Conservation (phyloP, 64 coral and sea anemone genomes). For the Montipora efflorescens region DNA sequence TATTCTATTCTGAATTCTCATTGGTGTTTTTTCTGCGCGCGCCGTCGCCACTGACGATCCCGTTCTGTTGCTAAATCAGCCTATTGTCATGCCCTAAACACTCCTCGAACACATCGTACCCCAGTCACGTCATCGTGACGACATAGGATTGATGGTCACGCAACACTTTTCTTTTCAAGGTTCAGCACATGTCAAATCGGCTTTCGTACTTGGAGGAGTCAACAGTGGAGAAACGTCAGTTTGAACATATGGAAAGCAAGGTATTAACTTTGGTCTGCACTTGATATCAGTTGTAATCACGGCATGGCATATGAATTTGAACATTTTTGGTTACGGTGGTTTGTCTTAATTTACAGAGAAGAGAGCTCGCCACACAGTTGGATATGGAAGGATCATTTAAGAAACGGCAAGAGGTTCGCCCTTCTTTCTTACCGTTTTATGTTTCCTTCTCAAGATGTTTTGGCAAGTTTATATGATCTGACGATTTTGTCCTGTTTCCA, state of each 20-base stretch:
- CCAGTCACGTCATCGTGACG: background rate
- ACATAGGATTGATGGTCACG: background rate
- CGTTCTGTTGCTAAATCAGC: too few relatives aligned
- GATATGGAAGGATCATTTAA: conserved; percentile 73
- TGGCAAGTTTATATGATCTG: background rate
- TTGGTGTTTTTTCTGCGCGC: too few relatives aligned
- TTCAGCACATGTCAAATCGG: conserved; percentile 37
- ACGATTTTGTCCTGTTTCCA: conserved; percentile 5
- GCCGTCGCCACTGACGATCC: too few relatives aligned
- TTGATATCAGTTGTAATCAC: background rate
- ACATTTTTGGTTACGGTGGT: background rate
- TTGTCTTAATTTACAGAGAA: conserved; percentile 44
- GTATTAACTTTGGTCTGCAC: background rate
- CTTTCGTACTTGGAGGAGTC: conserved; percentile 60
- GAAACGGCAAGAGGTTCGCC: conserved; percentile 65
- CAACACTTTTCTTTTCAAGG: background rate
- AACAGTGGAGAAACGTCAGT: conserved; percentile 58
- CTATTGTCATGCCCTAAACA: too few relatives aligned
- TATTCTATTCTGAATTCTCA: too few relatives aligned
- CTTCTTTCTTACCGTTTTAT: background rate
- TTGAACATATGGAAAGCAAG: conserved; percentile 77
- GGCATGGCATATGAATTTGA: background rate
- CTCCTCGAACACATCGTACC: too few relatives aligned
- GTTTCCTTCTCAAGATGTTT: background rate
- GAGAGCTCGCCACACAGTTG: conserved; percentile 59